A percentile compares a stretch with the other conserved stretches of the same genome.
Evolutionary conservation across 2,113 vertebrate genomes (phyloP).

Genomic region (Vulpes vulpes): DNA sequence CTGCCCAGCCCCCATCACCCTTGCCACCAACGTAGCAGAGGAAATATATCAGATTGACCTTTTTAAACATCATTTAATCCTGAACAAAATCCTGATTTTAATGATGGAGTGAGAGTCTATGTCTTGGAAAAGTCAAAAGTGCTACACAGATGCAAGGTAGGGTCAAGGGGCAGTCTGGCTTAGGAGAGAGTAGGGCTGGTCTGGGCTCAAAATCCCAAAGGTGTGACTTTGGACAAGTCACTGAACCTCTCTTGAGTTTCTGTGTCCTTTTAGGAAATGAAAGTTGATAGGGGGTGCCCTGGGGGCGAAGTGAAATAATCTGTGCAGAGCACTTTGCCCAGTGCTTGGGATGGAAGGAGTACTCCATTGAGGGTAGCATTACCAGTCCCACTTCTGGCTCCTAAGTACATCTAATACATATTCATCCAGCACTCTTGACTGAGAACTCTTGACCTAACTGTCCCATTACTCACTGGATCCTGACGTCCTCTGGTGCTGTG

Average conservation of each 20-base stretch:
- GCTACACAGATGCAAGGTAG: background rate
- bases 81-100: slow-evolving; percentile 50
- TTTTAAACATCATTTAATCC: slow-evolving; percentile 50
- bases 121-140: background rate
- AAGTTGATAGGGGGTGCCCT: background rate
- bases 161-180: background rate
- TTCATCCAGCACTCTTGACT: background rate
- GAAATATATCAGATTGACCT: background rate
- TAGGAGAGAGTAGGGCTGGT: background rate
- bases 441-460: background rate
- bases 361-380: background rate
- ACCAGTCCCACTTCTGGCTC: background rate
- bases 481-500: background rate
- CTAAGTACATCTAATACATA: background rate
- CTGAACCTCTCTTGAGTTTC: background rate
- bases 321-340: background rate
- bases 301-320: background rate
- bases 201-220: background rate
- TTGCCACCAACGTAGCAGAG: slow-evolving; percentile 40
- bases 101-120: background rate
- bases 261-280: background rate
- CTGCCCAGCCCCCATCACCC: background rate
- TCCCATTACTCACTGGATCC: background rate
- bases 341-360: background rate
- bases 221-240: background rate